Evolutionary conservation across 2,888 invertebrate genomes (phyloP), one percentile per base, ranked within the genome.

Genomic region (Caenorhabditis sp.): DNA sequence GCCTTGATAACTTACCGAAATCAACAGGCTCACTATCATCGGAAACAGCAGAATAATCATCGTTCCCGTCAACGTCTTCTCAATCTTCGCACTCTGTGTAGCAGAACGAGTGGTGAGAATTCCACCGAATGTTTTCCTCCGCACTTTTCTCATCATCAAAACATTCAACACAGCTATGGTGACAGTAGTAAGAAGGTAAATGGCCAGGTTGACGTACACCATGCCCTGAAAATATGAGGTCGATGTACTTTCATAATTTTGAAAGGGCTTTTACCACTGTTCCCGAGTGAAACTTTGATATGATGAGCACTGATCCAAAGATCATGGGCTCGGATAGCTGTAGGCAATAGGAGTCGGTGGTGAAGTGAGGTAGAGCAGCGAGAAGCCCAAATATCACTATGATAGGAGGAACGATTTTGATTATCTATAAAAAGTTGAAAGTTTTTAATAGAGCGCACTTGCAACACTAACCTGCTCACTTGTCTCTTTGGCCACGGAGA

Each of bases 271-370:
- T n/a, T 16, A 31, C 22, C 28, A 28, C 41, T 12, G 16, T 49
- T 6, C 4, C 7, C 1, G 35, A 22, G 26, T 76, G 68, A 49
- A 68, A 59, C 10, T 61, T 26, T 0, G 68, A 51, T n/a, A 68
- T 22, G 10, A 68, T 24, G 7, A 73, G 19, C 7, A 80, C 10
- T 0, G 80, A 66, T 1, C 73, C 73, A 35, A 66, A 73, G 38
- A 59, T 14, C 19, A 58, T 68, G 2, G 73, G 73, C 10, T 66
- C 51, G 14, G 28, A 24, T 4, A 80, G 41, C 19, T 73, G 73
- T 8, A 72, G 1, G 38, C 72, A 73, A 6, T 35, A 0, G 0
- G 56, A 51, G 22, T 66, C 72, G 8, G 54, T 49, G 24, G 56
- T 19, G 0, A 64, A 12, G 10, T 61, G 61, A 10, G 41, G 38